These are phyloP conservation scores for Aphelocoma coerulescens DNA, from an alignment of 2,113 vertebrate species.

Conservation along the genomic window DNA sequence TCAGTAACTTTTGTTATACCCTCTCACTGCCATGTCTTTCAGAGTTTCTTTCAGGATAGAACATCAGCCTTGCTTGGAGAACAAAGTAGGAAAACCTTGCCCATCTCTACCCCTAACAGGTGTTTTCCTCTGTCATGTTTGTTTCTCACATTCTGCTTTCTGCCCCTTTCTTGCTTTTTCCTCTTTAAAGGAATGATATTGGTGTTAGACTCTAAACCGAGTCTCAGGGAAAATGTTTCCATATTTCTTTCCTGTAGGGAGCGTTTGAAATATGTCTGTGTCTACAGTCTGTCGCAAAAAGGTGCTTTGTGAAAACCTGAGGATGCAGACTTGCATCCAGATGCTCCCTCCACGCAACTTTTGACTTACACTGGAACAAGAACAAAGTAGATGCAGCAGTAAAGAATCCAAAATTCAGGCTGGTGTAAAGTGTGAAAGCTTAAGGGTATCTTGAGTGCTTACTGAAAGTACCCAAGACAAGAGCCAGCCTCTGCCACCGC, in stretches of 20 bases:
- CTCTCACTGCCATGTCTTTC: neutral
- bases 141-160: neutral
- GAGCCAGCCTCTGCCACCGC: rapidly evolving
- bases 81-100: neutral
- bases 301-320: neutral
- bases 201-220: neutral
- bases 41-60: neutral
- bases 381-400: neutral
- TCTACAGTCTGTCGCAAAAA: neutral
- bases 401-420: neutral
- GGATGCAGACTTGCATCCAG: neutral
- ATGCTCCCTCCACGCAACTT: neutral
- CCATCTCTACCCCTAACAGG: neutral
- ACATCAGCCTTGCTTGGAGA: neutral
- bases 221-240: neutral
- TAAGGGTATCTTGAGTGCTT: neutral
- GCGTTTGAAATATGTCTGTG: neutral
- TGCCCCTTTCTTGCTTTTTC: neutral
- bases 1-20: neutral
- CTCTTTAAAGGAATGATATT: neutral
- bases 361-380: neutral
- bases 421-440: neutral
- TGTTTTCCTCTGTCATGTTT: neutral
- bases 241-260: neutral
- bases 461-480: neutral